phyloP scores from a whole-genome alignment of 2,797 vertebrate genomes.

The Peromyscus nudipes region DNA sequence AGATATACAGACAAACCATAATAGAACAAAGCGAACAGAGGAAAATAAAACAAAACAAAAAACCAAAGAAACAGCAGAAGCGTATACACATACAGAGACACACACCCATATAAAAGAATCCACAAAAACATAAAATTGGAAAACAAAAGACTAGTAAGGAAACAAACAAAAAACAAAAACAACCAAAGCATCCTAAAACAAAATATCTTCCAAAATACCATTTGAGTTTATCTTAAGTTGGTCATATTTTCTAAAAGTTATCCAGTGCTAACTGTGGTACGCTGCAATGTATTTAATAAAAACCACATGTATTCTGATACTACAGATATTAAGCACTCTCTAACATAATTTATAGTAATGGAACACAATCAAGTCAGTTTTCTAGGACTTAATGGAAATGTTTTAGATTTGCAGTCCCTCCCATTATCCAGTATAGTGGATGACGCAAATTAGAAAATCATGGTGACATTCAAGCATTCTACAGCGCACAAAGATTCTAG shows the following conservation, averaged over 20 bases:
- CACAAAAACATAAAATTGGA: neutral
- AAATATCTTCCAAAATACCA: neutral
- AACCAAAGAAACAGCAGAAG: neutral
- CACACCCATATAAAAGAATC: neutral
- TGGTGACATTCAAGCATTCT: neutral
- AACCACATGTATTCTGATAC: neutral
- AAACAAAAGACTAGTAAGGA: neutral
- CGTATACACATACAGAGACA: too few species aligned
- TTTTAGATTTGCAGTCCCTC: too few species aligned
- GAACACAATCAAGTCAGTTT: neutral
- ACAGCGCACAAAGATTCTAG: accelerated
- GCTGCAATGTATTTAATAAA: neutral
- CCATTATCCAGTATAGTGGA: too few species aligned
- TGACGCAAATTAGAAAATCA: neutral
- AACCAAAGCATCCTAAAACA: neutral
- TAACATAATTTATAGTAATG: neutral
- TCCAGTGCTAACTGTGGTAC: neutral
- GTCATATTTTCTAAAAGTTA: neutral
- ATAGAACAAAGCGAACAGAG: neutral
- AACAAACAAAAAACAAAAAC: neutral
- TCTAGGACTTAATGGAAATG: too few species aligned
- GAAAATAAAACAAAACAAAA: neutral
- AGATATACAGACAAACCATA: neutral
- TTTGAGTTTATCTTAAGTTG: neutral
- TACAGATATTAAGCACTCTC: neutral